Conservation (phyloP, 1,140 invertebrate species). For the Drosophila littoralis region DNA sequence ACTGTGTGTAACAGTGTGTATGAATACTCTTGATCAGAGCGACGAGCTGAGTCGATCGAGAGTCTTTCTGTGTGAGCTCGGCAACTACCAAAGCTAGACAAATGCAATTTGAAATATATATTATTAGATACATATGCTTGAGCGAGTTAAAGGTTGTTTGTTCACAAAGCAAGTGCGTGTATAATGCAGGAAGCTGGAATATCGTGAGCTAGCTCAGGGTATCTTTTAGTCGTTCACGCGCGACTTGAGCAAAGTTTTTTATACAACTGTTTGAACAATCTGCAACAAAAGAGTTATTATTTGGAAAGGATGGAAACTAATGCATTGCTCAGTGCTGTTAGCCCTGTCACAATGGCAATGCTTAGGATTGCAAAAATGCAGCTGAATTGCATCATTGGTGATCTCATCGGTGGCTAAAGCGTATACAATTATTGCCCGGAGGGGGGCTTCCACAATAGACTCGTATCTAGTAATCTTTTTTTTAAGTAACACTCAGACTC, state of each 20-base stretch:
- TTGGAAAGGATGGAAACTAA: background rate
- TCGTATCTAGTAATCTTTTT: background rate
- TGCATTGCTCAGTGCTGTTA: background rate
- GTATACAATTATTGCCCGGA: conserved; percentile 4
- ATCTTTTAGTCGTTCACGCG: background rate
- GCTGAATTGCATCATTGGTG: conserved; percentile 31
- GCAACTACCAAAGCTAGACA: no score
- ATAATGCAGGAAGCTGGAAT: no score
- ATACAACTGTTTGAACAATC: background rate
- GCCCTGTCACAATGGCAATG: background rate
- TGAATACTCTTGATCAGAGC: no score
- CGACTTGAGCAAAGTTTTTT: background rate
- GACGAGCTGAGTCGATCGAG: no score
- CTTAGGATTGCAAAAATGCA: background rate
- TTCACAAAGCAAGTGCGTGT: no score
- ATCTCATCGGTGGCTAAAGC: conserved; percentile 22
- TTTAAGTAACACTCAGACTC: background rate
- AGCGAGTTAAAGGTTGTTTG: no score
- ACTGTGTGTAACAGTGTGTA: no score
- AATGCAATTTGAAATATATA: no score
- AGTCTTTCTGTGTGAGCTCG: no score
- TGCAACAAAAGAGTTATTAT: background rate
- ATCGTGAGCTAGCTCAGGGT: no score
- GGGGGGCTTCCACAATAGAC: background rate
- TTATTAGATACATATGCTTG: no score